These are phyloP conservation scores for Nibea albiflora DNA, from an alignment of 2,113 vertebrate genomes.

Conservation along the genomic window DNA sequence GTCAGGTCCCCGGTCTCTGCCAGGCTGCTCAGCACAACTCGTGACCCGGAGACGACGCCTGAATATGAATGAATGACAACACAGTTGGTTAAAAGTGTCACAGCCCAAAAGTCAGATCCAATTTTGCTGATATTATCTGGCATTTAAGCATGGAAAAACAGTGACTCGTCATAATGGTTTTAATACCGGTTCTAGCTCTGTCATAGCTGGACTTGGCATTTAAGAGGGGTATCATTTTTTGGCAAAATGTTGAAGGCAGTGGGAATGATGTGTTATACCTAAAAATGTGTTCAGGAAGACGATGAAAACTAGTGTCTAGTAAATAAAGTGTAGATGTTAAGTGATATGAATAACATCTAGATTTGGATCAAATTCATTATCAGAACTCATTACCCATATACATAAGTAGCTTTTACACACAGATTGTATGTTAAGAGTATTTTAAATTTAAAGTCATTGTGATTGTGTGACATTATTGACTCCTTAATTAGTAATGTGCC, in stretches of 20 bases:
- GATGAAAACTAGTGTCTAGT: neutral
- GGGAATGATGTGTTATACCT: neutral
- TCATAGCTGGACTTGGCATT: conserved; percentile 42
- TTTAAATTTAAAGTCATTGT: neutral
- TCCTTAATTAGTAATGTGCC: neutral
- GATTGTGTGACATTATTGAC: neutral
- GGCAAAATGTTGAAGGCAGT: conserved; percentile 9
- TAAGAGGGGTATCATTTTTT: conserved; percentile 19
- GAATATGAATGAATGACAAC: conserved; percentile 74
- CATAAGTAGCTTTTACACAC: neutral
- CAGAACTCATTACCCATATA: neutral
- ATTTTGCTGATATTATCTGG: conserved; percentile 58
- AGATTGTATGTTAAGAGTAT: neutral
- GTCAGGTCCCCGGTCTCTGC: conserved; percentile 68
- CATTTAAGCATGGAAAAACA: conserved; percentile 57
- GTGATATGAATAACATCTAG: neutral
- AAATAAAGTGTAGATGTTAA: conserved; percentile 3
- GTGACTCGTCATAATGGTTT: conserved; percentile 37
- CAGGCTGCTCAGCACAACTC: conserved; percentile 48
- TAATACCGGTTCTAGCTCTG: conserved; percentile 40
- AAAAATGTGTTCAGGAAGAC: conserved; percentile 1
- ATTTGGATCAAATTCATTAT: neutral
- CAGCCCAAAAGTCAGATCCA: conserved; percentile 49
- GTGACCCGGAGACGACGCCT: conserved; percentile 58
- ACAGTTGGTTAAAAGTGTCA: conserved; percentile 53